Percentiles rank a stretch among this genome's conserved stretches.
Conservation (phyloP, 1,140 invertebrate species). For the Orius laevigatus region DNA sequence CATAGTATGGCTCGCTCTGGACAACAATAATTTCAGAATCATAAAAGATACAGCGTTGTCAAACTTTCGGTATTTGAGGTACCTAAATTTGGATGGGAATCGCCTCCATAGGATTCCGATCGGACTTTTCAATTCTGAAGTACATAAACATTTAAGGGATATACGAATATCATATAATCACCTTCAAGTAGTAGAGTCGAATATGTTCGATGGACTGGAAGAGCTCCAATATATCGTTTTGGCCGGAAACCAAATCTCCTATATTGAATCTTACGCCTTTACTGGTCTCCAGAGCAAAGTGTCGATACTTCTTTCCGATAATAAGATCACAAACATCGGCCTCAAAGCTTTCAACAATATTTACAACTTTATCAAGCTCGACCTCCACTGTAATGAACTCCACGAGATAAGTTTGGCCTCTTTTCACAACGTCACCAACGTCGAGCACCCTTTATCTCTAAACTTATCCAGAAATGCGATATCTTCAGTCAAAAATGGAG, state of each 20-base stretch:
- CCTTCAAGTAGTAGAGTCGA: conserved; percentile 36
- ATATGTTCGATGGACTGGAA: conserved; percentile 45
- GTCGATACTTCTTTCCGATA: conserved; percentile 49
- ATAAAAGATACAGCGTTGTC: conserved; percentile 40
- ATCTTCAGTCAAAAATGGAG: conserved; percentile 36
- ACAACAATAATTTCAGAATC: conserved; percentile 69
- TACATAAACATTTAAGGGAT: conserved; percentile 56
- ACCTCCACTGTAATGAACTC: conserved; percentile 54
- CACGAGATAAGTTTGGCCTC: conserved; percentile 42
- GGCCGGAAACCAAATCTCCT: conserved; percentile 48
- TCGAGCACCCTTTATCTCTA: conserved; percentile 39
- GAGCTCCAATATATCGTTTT: conserved; percentile 51
- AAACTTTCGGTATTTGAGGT: conserved; percentile 52
- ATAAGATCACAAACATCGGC: conserved; percentile 41
- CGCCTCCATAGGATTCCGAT: conserved; percentile 43
- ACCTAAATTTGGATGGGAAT: conserved; percentile 76
- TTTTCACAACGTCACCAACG: conserved; percentile 45
- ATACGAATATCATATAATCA: conserved; percentile 60
- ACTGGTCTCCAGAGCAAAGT: conserved; percentile 44
- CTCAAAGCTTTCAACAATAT: conserved; percentile 46
- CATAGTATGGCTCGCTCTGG: conserved; percentile 68
- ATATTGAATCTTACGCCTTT: conserved; percentile 39
- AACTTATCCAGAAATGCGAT: conserved; percentile 44
- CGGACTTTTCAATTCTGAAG: conserved; percentile 44
- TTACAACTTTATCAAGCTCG: conserved; percentile 46